Evolutionary conservation across 2,888 invertebrate genomes (phyloP).

Genomic region (Pollenia griseotomentosa): DNA sequence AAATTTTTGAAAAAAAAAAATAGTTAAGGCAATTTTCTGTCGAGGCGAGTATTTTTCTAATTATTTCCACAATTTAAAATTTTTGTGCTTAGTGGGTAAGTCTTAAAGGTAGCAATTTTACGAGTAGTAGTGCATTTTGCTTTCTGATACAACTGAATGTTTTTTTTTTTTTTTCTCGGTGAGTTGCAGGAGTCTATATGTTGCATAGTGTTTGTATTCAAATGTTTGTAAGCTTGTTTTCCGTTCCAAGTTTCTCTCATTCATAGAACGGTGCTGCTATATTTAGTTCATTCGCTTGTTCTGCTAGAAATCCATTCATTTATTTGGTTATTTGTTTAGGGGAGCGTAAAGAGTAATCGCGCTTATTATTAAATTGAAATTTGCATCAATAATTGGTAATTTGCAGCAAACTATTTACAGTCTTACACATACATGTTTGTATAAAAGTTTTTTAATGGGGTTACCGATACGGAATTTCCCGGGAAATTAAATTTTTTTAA

Average conservation of each 20-base stretch:
- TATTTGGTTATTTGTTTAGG: conserved; percentile 61
- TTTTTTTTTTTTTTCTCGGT: neutral
- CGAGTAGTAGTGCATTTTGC: conserved; percentile 8
- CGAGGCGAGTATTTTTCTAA: no score
- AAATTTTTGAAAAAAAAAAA: no score
- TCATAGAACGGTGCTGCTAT: neutral
- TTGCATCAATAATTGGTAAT: conserved; percentile 75
- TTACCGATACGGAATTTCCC: no score
- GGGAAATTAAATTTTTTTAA: no score
- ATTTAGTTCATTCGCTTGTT: neutral
- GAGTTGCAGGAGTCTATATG: neutral
- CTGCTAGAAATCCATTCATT: conserved; percentile 38
- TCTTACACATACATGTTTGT: neutral
- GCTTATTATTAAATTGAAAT: conserved; percentile 75
- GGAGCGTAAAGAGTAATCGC: conserved; percentile 64
- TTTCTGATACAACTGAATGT: conserved; percentile 1
- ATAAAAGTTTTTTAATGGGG: neutral
- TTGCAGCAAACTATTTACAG: conserved; percentile 58
- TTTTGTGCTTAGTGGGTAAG: no score
- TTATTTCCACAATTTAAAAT: no score
- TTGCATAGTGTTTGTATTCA: neutral
- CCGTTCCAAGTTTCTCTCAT: neutral
- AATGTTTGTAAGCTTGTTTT: neutral
- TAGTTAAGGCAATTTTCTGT: no score
- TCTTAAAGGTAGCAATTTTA: neutral